Base-by-base conservation (phyloP, 2,888 invertebrate genomes). In the Endotricha flammealis region DNA sequence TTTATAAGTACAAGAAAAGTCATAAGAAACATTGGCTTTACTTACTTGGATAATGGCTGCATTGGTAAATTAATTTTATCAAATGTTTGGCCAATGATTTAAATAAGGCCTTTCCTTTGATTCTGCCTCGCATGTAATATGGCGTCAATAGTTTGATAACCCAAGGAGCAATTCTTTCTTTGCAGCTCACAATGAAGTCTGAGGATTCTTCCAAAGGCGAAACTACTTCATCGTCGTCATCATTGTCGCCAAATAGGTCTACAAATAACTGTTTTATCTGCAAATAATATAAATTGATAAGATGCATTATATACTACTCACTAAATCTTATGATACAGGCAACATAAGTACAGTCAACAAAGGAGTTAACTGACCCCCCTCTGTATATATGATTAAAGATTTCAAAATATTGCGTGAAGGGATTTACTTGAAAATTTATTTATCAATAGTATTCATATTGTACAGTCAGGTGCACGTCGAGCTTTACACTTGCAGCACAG, bases 71-170 rank as follows among this genome's bases (percentile, higher is more conserved):
- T 39, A 88, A 72, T 50, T 89, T 88, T 16, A 91, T 88, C 32
- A 91, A 73, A 57, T 89, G 88, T 55, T 89, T 88, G 0, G 90
- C 90, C 25, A 90, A 72, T 23, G 81, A 57, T 67, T 91, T 91
- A 58, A 91, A 91, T 31, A 91, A 63, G 20, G 82, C 80, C 66
- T 90, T 90, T 29, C 89, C 88, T 46, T 73, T 79, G 25, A 92
- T 90, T 29, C 86, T 77, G 1, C 88, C 88, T 46, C 85, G 87
- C n/a, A 88, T 86, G 51, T 90, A 91, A 56, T 88, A 88, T 2
- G 91, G 90, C 49, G 89, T 90, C 3, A 92, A 66, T 38, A 89
- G 77, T 47, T 88, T 87, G 0, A 91, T 89, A n/a, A 91, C 89
- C 78, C 89, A 83, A 11, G 90, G 89, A 1, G 91, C 90, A 39